Evolutionary conservation across 2,888 invertebrate species (phyloP).

Genomic region (Cerceris ruficornis): DNA sequence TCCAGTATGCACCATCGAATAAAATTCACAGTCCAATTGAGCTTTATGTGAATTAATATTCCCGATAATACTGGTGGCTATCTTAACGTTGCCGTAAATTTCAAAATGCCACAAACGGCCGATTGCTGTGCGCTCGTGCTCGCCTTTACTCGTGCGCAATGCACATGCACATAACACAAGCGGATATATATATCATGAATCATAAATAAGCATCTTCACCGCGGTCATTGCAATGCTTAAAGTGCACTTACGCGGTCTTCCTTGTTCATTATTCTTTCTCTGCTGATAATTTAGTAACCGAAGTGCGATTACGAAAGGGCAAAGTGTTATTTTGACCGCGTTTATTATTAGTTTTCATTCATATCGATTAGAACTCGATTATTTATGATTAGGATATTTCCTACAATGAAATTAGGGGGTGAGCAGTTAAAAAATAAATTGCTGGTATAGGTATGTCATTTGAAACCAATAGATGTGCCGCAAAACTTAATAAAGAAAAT

Average conservation of each 20-base stretch:
- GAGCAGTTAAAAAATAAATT: too few relatives aligned
- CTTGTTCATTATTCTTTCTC: conserved; percentile 16
- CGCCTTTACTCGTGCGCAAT: conserved; percentile 9
- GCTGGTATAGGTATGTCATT: too few relatives aligned
- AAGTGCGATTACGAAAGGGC: background rate
- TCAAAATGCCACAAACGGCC: conserved; percentile 16
- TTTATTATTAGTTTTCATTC: background rate
- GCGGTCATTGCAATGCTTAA: conserved; percentile 20
- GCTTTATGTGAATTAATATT: conserved; percentile 37
- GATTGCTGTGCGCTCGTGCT: conserved; percentile 24
- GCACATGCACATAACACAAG: conserved; percentile 9
- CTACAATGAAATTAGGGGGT: too few relatives aligned
- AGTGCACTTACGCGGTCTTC: background rate
- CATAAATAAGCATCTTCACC: conserved; percentile 38
- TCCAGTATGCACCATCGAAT: conserved; percentile 5
- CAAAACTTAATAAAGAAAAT: too few relatives aligned
- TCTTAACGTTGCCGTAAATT: conserved; percentile 46
- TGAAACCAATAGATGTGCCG: too few relatives aligned
- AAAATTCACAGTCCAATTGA: conserved; percentile 30
- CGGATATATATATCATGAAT: conserved; percentile 35
- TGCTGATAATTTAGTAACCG: conserved; percentile 34
- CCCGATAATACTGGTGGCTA: conserved; percentile 29
- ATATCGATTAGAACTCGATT: too few relatives aligned
- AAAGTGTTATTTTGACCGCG: background rate
- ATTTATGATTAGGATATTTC: too few relatives aligned